Evolutionary conservation across 2,888 invertebrate species (phyloP).

Genomic region (Dorcus hopei): DNA sequence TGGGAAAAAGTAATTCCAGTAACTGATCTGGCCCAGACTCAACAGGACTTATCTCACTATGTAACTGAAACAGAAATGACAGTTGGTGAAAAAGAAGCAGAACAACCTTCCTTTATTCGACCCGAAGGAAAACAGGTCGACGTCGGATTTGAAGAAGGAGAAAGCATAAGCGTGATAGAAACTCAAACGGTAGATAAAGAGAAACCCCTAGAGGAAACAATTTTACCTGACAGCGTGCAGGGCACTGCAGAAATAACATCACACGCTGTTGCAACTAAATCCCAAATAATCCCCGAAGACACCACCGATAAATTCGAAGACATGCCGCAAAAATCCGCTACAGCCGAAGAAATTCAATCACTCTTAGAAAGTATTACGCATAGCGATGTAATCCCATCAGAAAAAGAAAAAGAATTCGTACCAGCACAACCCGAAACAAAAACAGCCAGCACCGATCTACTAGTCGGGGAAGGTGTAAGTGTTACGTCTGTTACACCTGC

Average conservation of each 20-base stretch:
- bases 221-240: constrained; percentile 47
- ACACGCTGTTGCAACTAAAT: constrained; percentile 58
- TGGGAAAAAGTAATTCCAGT: constrained; percentile 47
- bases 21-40: constrained; percentile 46
- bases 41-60: constrained; percentile 50
- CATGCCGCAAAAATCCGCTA: constrained; percentile 43
- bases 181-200: constrained; percentile 53
- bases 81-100: constrained; percentile 54
- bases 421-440: constrained; percentile 49
- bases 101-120: constrained; percentile 45
- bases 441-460: constrained; percentile 52
- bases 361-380: constrained; percentile 57
- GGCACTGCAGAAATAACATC: constrained; percentile 56
- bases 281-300: constrained; percentile 55
- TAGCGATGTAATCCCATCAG: constrained; percentile 56
- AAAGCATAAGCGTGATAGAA: constrained; percentile 61
- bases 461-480: constrained; percentile 56
- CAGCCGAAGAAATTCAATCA: constrained; percentile 51
- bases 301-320: constrained; percentile 31
- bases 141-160: constrained; percentile 55
- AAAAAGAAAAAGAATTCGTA: constrained; percentile 56
- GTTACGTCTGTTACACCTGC: constrained; percentile 55
- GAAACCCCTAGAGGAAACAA: constrained; percentile 47
- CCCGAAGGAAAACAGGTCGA: constrained; percentile 56
- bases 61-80: constrained; percentile 50